phyloP scores from a whole-genome alignment of 2,113 vertebrate genomes.

The Phainopepla nitens region DNA sequence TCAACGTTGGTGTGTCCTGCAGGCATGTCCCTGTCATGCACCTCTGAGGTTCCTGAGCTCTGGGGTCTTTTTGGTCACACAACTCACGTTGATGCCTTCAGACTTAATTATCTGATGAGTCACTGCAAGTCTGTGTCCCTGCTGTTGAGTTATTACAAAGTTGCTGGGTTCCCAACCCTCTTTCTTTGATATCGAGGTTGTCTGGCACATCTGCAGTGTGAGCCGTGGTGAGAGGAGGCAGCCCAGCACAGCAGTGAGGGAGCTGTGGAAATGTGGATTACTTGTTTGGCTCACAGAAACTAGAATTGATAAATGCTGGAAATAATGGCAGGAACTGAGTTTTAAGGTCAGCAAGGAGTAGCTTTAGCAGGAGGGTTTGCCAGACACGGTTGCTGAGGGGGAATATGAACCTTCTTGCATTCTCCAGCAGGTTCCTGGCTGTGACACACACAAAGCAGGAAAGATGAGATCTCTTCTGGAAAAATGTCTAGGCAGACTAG shows the following conservation, averaged over 20 bases:
- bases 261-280: fast-evolving
- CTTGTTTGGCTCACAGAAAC: neutral
- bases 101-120: neutral
- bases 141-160: neutral
- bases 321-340: neutral
- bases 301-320: neutral
- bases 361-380: neutral
- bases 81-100: fast-evolving
- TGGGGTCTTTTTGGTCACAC: neutral
- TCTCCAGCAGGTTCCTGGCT: neutral
- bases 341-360: neutral
- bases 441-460: fast-evolving
- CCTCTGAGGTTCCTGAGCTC: neutral
- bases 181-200: neutral
- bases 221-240: neutral
- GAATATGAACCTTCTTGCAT: fast-evolving
- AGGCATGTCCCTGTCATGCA: fast-evolving
- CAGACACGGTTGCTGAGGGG: fast-evolving
- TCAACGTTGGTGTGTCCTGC: fast-evolving
- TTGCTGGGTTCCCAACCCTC: neutral
- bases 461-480: neutral
- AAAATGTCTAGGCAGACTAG: fast-evolving
- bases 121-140: neutral
- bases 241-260: neutral
- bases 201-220: neutral